phyloP scores from a whole-genome alignment of 2,888 invertebrate species.

The Sinodicranocentrus sp. region DNA sequence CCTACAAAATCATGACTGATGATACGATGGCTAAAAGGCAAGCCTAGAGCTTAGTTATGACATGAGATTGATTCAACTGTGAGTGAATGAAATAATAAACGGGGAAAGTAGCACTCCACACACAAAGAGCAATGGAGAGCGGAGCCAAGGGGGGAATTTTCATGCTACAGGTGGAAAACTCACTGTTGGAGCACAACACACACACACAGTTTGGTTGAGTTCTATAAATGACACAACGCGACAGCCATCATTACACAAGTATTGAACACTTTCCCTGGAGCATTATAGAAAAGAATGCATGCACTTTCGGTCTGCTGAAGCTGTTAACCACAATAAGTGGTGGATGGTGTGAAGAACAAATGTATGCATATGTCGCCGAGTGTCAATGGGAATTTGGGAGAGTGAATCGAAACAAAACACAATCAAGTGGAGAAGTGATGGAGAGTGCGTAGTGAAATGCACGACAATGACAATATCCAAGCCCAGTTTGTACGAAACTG shows the following conservation, averaged over 20 bases:
- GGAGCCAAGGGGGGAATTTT: background rate
- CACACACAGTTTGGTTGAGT: background rate
- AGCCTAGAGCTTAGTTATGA: background rate
- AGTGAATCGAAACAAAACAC: background rate
- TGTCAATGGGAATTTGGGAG: background rate
- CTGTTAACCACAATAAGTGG: background rate
- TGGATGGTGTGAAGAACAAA: background rate
- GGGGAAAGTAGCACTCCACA: conserved; percentile 1
- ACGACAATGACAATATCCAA: no score
- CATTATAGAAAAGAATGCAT: no score
- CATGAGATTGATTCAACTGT: background rate
- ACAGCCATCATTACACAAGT: no score
- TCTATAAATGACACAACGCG: no score
- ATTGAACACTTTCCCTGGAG: no score
- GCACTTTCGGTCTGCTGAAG: background rate
- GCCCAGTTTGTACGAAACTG: no score
- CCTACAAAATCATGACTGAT: conserved; percentile 35
- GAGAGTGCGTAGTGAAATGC: background rate
- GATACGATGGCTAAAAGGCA: background rate
- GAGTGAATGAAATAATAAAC: conserved; percentile 9
- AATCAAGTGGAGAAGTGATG: background rate
- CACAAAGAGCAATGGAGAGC: background rate
- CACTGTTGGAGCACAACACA: background rate
- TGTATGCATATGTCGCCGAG: background rate
- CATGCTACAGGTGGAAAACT: conserved; percentile 42